Evolutionary conservation across 2,113 vertebrate species (phyloP), one percentile per base, ranked within the genome.

Genomic region (Heliornis fulica): DNA sequence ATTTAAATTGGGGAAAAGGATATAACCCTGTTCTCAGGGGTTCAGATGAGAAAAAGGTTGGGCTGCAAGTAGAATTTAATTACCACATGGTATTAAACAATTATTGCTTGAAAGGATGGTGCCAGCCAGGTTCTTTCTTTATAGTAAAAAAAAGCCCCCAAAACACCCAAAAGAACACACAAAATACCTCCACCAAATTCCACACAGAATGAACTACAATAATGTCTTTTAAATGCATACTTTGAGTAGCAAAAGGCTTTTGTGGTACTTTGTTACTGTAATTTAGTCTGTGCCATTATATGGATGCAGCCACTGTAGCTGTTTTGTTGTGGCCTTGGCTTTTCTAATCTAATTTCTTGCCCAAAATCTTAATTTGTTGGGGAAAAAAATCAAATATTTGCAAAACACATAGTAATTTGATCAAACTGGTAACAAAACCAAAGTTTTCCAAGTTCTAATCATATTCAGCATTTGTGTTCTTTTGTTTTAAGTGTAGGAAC

Each of bases 401-500:
- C 48, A 86, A 79, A 93, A 61, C 14, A 43, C 38, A 40, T 7
- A 2, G 15, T 22, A 5, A 38, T 80, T 48, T 26, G 69, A 95
- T 91, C 48, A 23, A 50, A 38, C 48, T 8, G 72, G 78, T 60
- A 87, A 75, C 8, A 65, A 78, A 89, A 56, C 29, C 43, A 72
- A 66, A 90, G 76, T 90, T 83, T 89, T 71, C 84, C 70, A 34
- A 68, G 70, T 79, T 80, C 59, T 86, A 84, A 89, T 94, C 83
- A 57, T 41, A 84, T 81, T 70, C 77, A 79, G 70, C 56, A 45
- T 90, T 94, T 91, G 17, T 90, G 75, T 83, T 85, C 59, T 57
- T 95, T 91, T 89, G 53, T 87, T 97, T 96, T 82, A 95, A 96
- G 72, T 38, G 59, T 26, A 90, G 84, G 75, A 91, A 90, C 93